Base-by-base conservation (phyloP, 2,888 invertebrate species). In the Fragum sueziense region DNA sequence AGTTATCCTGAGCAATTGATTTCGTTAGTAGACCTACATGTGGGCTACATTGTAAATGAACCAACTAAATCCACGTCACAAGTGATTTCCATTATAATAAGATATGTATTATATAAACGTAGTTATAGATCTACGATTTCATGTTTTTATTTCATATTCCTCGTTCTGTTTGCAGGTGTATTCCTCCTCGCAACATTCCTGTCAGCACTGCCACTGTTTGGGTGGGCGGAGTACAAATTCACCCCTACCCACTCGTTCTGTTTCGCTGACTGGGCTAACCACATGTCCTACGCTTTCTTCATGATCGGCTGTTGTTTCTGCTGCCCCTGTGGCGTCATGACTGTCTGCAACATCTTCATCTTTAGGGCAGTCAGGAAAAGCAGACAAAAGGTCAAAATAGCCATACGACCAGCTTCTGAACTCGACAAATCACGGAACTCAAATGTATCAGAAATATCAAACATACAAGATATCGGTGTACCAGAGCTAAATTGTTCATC, bases 261-360 rank as follows among this genome's bases (percentile, higher is more conserved):
- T 73, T 91, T 90, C 82, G 90, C 91, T 79, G 76, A 88, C 14
- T 91, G 91, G 91, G 79, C 76, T 2, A 81, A 86, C 47, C 85
- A 88, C 17, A 70, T 82, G 51, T 85, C 89, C 17, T 91, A 91
- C 76, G 89, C 91, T 14, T 84, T 89, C 83, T 91, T 91, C 79
- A 91, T 91, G 91, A 88, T 91, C 7, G 82, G 81, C 1, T 82
- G 86, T 27, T 91, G 91, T 74, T 91, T 91, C 73, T 89, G 90
- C 14, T 87, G 88, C 25, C 91, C 91, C 0, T 90, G 87, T 52
- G 54, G 80, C 9, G 88, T 89, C 20, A 91, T 91, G 91, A 84
- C 88, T 0, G 82, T 89, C 34, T 91, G 88, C 67, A 91, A 91
- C 71, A 74, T 88, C 9, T 74, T 84, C 31, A 91, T 91, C 7